Conservation (phyloP, 2,113 vertebrate genomes). For the Psephotus haematonotus region DNA sequence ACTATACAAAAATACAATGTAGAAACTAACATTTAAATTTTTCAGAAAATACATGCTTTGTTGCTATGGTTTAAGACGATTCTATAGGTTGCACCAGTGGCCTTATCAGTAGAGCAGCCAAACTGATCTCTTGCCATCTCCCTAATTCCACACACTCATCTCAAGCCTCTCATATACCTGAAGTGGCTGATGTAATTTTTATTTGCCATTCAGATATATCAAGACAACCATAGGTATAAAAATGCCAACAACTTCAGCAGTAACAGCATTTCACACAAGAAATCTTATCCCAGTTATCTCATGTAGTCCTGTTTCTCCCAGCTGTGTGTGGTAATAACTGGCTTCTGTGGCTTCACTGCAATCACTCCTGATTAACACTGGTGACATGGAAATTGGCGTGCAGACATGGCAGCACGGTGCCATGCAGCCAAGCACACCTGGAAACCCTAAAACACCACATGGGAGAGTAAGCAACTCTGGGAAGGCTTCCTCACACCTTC, state of each 20-base stretch:
- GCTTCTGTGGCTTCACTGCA: background rate
- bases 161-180: background rate
- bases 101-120: background rate
- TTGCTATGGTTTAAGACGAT: background rate
- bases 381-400: background rate
- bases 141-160: background rate
- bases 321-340: background rate
- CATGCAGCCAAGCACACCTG: fast-evolving
- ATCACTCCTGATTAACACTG: too few species aligned
- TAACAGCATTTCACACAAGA: background rate
- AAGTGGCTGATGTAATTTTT: background rate
- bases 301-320: background rate
- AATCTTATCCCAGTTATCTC: background rate
- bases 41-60: background rate
- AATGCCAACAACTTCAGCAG: background rate
- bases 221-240: background rate
- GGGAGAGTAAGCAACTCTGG: background rate
- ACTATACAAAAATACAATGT: background rate
- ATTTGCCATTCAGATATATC: background rate
- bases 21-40: background rate
- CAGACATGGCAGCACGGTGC: background rate
- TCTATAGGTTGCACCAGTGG: background rate
- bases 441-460: too few species aligned
- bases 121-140: background rate
- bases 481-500: background rate